These are phyloP conservation scores for Crotalus adamanteus DNA, from an alignment of 2,797 vertebrate genomes.

Conservation along the genomic window DNA sequence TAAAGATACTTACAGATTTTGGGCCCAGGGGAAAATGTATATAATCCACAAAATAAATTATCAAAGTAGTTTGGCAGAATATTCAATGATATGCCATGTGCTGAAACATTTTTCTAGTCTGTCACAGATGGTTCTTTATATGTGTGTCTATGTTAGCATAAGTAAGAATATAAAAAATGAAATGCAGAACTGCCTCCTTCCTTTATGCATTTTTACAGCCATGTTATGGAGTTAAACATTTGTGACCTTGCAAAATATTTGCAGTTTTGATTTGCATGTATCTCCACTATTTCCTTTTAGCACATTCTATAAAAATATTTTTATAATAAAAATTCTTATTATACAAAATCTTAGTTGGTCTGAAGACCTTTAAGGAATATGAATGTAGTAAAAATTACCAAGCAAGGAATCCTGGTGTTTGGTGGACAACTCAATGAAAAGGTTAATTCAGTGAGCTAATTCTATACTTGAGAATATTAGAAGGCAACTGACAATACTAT, in stretches of 20 bases:
- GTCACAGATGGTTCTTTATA: conserved; percentile 23
- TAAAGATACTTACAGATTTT: conserved; percentile 32
- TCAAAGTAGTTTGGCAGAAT: conserved; percentile 4
- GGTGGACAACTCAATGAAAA: too few relatives aligned
- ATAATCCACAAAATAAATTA: conserved; percentile 22
- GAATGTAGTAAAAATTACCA: background rate
- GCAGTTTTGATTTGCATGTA: conserved; percentile 34
- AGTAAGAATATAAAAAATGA: conserved; percentile 41
- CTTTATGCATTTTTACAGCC: conserved; percentile 30
- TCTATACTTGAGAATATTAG: too few relatives aligned
- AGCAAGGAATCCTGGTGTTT: too few relatives aligned
- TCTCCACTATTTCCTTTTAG: conserved; percentile 22
- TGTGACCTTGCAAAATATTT: conserved; percentile 35
- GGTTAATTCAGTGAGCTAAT: too few relatives aligned
- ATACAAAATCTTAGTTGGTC: background rate
- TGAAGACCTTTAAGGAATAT: conserved; percentile 23
- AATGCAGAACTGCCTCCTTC: conserved; percentile 9
- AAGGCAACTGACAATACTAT: too few relatives aligned
- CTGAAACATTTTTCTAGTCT: conserved; percentile 29
- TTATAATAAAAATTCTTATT: conserved; percentile 15
- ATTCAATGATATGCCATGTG: background rate
- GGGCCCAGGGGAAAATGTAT: background rate
- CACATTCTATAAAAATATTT: background rate
- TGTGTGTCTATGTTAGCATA: conserved; percentile 38
- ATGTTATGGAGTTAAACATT: conserved; percentile 34